A percentile compares a stretch with the other conserved stretches of the same genome.
phyloP scores from a whole-genome alignment of 2,113 vertebrate species.

The Brachyistius frenatus region DNA sequence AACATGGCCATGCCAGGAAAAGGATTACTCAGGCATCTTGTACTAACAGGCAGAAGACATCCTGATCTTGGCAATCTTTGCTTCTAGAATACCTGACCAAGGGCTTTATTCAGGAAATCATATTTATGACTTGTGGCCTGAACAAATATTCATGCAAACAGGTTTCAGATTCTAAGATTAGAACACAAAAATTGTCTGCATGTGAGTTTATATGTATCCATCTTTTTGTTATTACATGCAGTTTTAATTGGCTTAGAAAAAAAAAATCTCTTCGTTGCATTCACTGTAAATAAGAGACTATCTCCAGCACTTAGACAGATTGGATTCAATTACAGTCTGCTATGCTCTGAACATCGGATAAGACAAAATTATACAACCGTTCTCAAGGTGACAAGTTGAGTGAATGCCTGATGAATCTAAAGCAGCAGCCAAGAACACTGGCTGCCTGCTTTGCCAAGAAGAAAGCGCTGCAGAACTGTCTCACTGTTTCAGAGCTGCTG shows the following conservation, averaged over 20 bases:
- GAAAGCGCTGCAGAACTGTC: conserved; percentile 51
- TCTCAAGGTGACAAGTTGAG: conserved; percentile 78
- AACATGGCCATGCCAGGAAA: conserved; percentile 31
- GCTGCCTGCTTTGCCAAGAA: conserved; percentile 48
- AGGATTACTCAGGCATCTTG: conserved; percentile 52
- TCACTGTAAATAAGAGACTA: conserved; percentile 67
- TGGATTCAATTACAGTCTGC: conserved; percentile 72
- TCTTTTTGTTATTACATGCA: conserved; percentile 28
- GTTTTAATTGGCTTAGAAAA: conserved; percentile 43
- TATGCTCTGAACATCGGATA: conserved; percentile 72
- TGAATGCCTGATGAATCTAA: conserved; percentile 67
- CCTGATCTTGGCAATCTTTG: conserved; percentile 38
- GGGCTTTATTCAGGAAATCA: conserved; percentile 8
- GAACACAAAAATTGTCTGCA: background rate
- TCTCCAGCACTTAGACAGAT: conserved; percentile 67
- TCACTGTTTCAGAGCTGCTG: conserved; percentile 35
- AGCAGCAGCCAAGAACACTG: conserved; percentile 72
- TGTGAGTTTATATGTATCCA: conserved; percentile 2
- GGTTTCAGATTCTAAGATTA: conserved; percentile 34
- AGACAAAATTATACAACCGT: conserved; percentile 71
- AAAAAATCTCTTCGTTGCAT: conserved; percentile 35
- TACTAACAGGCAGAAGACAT: conserved; percentile 32
- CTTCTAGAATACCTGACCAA: background rate
- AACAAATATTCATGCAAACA: conserved; percentile 16
- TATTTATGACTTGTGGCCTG: background rate